These are phyloP conservation scores for Naja naja DNA, from an alignment of 2,113 vertebrate species.

Conservation along the genomic window DNA sequence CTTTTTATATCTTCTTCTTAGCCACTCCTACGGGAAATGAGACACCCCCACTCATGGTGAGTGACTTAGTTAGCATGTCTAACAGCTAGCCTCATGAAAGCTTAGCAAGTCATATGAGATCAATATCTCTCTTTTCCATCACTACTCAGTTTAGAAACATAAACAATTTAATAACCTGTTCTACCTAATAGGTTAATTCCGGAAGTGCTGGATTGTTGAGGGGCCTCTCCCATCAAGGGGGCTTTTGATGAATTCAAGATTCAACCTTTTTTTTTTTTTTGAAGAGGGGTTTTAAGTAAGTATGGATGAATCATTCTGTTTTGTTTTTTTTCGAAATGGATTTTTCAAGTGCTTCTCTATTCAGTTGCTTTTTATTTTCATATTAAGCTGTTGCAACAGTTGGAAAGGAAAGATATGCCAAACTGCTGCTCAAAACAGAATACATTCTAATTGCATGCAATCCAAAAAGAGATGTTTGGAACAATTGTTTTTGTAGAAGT, in stretches of 20 bases:
- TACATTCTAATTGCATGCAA: background rate
- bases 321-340: background rate
- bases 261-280: background rate
- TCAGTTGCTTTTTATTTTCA: background rate
- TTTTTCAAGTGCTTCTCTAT: background rate
- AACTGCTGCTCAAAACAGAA: background rate
- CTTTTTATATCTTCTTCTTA: constrained; percentile 1
- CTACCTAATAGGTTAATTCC: constrained; percentile 4
- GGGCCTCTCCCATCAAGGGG: background rate
- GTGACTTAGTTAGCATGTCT: background rate
- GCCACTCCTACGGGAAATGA: constrained; percentile 24
- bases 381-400: background rate
- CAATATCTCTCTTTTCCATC: background rate
- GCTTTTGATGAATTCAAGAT: background rate
- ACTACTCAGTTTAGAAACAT: background rate
- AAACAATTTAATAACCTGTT: constrained; percentile 11
- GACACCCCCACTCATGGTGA: background rate
- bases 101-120: background rate
- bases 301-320: background rate
- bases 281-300: background rate
- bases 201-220: background rate
- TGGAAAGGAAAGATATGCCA: background rate
- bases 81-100: background rate
- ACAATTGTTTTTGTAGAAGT: background rate
- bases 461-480: background rate